A percentile compares a stretch with the other conserved stretches of the same genome.
Evolutionary conservation across 2,797 vertebrate species (phyloP).

Genomic region (Knipowitschia caucasica): DNA sequence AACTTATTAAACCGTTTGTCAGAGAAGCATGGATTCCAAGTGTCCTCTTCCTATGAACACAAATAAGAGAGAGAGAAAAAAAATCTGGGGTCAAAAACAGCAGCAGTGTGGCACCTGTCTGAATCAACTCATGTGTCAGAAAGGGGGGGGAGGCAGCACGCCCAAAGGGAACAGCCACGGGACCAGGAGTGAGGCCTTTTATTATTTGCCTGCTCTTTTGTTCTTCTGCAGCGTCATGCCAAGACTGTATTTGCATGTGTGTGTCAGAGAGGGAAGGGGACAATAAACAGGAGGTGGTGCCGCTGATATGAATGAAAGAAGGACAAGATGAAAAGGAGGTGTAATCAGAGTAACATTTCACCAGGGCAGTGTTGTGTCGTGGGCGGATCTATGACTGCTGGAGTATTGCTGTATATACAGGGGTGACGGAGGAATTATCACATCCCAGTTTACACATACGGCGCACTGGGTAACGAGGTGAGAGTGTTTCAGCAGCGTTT

Average conservation of each 20-base stretch:
- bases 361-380: slow-evolving; percentile 8
- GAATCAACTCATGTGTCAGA: slow-evolving; percentile 51
- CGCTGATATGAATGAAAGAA: slow-evolving; percentile 42
- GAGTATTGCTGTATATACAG: background rate
- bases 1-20: too few relatives aligned
- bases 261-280: slow-evolving; percentile 16
- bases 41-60: slow-evolving; percentile 73
- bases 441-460: background rate
- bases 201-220: slow-evolving; percentile 58
- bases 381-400: background rate
- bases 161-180: slow-evolving; percentile 54
- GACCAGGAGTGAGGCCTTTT: slow-evolving; percentile 63
- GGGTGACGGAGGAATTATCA: background rate
- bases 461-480: background rate
- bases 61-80: slow-evolving; percentile 13
- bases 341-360: slow-evolving; percentile 16
- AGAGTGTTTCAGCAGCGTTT: background rate
- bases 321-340: slow-evolving; percentile 16
- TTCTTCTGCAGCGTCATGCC: slow-evolving; percentile 63
- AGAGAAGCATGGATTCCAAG: too few relatives aligned
- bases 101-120: slow-evolving; percentile 82
- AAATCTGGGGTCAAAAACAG: slow-evolving; percentile 41
- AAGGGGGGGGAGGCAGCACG: slow-evolving; percentile 40
- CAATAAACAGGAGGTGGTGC: slow-evolving; percentile 37
- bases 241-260: slow-evolving; percentile 61